These are phyloP conservation scores for Geococcyx californianus DNA, from an alignment of 2,113 vertebrate genomes.

Conservation along the genomic window DNA sequence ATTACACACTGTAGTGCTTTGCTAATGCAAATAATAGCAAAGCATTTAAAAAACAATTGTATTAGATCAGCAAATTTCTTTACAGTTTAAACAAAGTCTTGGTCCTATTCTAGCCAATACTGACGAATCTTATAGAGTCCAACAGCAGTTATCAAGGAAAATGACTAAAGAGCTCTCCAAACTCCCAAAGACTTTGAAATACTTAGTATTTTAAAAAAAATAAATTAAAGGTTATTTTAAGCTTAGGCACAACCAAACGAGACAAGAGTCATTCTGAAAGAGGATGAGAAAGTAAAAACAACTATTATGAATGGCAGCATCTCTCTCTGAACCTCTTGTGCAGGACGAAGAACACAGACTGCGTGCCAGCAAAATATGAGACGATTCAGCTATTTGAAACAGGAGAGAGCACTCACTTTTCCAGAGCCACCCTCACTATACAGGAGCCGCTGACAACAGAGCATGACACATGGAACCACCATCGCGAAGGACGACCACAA, in stretches of 20 bases:
- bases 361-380: neutral
- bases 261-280: neutral
- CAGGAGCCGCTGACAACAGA: neutral
- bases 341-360: constrained; percentile 14
- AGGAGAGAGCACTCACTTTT: neutral
- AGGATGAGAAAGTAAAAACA: neutral
- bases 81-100: neutral
- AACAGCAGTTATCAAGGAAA: neutral
- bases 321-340: neutral
- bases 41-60: neutral
- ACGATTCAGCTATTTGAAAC: neutral
- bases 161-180: neutral
- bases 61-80: neutral
- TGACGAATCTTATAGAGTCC: neutral
- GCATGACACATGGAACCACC: neutral
- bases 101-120: neutral
- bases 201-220: neutral
- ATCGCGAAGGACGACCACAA: rapidly evolving
- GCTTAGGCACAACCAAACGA: neutral
- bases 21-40: neutral
- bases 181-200: neutral
- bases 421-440: neutral
- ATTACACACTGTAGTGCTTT: neutral
- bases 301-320: constrained; percentile 6
- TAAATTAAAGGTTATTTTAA: constrained; percentile 13